Base-by-base conservation (phyloP, 2,113 vertebrate species). In the Paramormyrops kingsleyae region DNA sequence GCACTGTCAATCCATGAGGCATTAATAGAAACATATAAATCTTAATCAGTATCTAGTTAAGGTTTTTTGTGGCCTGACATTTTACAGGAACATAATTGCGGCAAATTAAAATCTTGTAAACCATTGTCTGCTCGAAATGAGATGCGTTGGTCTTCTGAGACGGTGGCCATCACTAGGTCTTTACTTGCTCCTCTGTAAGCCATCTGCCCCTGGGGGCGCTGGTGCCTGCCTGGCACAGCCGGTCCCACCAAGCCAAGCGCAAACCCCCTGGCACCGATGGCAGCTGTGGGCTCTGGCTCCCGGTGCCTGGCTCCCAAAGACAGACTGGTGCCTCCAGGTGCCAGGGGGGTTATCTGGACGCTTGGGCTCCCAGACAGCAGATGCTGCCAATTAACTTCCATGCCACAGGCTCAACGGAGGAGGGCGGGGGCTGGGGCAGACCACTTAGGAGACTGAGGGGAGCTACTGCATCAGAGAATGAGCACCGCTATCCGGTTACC, bases 331-430 rank as follows among this genome's bases (percentile, higher is more conserved):
- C 93, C 94, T 94, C 94, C 93, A 93, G 94, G 95, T 95, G 95
- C 93, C 95, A 91, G 91, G 91, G 74, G 94, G 94, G 94, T 93
- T 93, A 92, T 90, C 94, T 93, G 95, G 95, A 92, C 90, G 90
- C 93, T 94, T 90, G 92, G 95, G 95, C 95, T 96, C 95, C 94
- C 95, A 97, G 96, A 96, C 95, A 96, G 95, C 96, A 97, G 97
- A 97, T 98, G 97, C 96, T 97, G 96, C 97, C 97, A 97, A 97
- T 98, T 97, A 97, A 97, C 96, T 97, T 97, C 93, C 93, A 91
- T 91, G 89, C 94, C 93, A 94, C 85, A n/a, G 93, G 94, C 93
- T 90, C 91, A 15, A 87, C 74, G 52, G 89, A 89, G 91, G 42
- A 83, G 86, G 89, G 80, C 7, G 50, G 21, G 80, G 80, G 77